Evolutionary conservation across 2,113 vertebrate species (phyloP).

Genomic region (Oncorhynchus gorbuscha): DNA sequence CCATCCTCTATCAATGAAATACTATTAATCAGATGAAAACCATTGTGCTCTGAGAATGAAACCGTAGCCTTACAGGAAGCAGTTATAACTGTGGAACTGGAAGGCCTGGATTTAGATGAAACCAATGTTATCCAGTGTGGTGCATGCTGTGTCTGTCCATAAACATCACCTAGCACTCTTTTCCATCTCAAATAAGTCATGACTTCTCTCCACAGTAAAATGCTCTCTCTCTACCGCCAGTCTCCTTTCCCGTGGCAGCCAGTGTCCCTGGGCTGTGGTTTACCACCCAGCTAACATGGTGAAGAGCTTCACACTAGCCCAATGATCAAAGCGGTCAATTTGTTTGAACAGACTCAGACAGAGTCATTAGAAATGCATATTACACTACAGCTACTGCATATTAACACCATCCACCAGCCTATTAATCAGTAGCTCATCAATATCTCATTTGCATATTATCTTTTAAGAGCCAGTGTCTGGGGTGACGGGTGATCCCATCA

Average conservation of each 20-base stretch:
- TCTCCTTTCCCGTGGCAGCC: conserved; percentile 52
- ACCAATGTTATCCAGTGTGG: too few species aligned
- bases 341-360: conserved; percentile 90
- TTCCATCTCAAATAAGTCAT: background rate
- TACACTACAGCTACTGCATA: conserved; percentile 95
- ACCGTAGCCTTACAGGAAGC: too few species aligned
- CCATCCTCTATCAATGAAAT: too few species aligned
- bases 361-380: conserved; percentile 99
- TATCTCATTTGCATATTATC: conserved; percentile 99
- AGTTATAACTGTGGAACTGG: too few species aligned
- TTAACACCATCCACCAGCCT: conserved; percentile 94
- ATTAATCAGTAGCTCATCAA: conserved; percentile 99
- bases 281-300: conserved; percentile 65
- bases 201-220: conserved; percentile 17
- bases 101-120: too few species aligned
- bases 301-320: conserved; percentile 69
- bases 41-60: too few species aligned
- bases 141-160: too few species aligned
- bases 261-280: conserved; percentile 55
- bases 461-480: conserved; percentile 94
- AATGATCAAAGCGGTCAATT: conserved; percentile 83
- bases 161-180: too few species aligned
- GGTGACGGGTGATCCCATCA: conserved; percentile 97
- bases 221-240: conserved; percentile 16
- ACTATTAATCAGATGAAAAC: too few species aligned